These are phyloP conservation scores for Idaea biselata DNA, from an alignment of 2,888 invertebrate species.

Conservation along the genomic window DNA sequence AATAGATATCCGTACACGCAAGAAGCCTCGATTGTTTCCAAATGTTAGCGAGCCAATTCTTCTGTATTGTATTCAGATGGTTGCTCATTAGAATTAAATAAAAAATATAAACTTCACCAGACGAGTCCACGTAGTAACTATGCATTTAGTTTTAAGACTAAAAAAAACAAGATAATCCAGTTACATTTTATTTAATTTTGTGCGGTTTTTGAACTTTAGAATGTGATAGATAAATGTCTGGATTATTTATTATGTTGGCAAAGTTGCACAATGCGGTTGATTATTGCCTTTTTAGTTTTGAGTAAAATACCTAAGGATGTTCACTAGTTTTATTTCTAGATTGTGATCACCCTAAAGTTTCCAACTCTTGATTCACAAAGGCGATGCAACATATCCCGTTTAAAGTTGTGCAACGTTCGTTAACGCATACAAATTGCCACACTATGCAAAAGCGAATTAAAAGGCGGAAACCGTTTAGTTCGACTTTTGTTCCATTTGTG, in stretches of 20 bases:
- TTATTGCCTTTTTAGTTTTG: neutral
- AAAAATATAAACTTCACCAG: neutral
- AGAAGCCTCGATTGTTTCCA: neutral
- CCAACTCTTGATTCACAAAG: neutral
- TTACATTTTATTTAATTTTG: slow-evolving; percentile 23
- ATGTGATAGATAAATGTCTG: slow-evolving; percentile 20
- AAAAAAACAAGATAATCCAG: slow-evolving; percentile 36
- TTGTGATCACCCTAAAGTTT: too few species aligned
- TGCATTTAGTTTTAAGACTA: slow-evolving; percentile 28
- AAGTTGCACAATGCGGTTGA: slow-evolving; percentile 29
- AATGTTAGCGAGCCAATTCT: neutral
- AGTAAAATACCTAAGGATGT: too few species aligned
- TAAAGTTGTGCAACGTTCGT: slow-evolving; percentile 29
- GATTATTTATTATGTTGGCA: slow-evolving; percentile 35
- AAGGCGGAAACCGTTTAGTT: slow-evolving; percentile 19
- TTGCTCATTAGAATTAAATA: neutral
- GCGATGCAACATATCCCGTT: neutral
- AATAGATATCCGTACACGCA: neutral
- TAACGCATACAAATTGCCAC: slow-evolving; percentile 23
- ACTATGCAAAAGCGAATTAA: slow-evolving; percentile 32
- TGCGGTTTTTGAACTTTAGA: slow-evolving; percentile 9
- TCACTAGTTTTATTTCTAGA: too few species aligned
- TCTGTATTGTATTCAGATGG: neutral
- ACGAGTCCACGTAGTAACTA: slow-evolving; percentile 20
- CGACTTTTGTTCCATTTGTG: slow-evolving; percentile 28